Evolutionary conservation across 2,888 invertebrate species (phyloP).

Genomic region (Brenthis hecate): DNA sequence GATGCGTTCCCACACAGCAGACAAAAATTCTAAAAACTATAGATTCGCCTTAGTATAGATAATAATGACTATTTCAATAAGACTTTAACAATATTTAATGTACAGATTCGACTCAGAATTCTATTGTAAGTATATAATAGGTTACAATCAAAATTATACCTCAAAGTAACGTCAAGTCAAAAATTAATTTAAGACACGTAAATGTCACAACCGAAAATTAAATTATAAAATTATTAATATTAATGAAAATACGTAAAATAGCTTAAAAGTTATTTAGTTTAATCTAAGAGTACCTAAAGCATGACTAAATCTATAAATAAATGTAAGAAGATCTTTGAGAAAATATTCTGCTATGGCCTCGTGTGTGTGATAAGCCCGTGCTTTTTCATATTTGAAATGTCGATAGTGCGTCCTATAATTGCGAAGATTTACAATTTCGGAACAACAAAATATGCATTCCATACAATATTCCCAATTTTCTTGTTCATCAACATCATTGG

Average conservation of each 20-base stretch:
- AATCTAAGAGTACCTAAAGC: neutral
- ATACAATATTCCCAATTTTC: conserved; percentile 51
- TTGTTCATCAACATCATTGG: conserved; percentile 61
- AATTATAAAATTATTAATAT: neutral
- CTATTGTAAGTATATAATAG: too few relatives aligned
- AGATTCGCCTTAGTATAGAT: too few relatives aligned
- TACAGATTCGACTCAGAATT: too few relatives aligned
- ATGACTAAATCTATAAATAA: conserved; percentile 26
- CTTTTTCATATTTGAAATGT: conserved; percentile 57
- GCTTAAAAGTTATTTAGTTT: neutral
- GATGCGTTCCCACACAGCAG: too few relatives aligned
- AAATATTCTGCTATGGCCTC: conserved; percentile 47
- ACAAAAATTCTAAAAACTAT: too few relatives aligned
- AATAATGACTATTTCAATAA: too few relatives aligned
- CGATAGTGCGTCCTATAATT: conserved; percentile 53
- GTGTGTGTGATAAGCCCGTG: conserved; percentile 54
- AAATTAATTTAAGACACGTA: neutral
- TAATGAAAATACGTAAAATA: neutral
- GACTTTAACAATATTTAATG: too few relatives aligned
- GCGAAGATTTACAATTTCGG: conserved; percentile 48
- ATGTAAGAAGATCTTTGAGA: conserved; percentile 37
- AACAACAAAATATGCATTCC: conserved; percentile 46
- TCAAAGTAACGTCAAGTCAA: neutral
- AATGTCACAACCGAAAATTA: neutral
- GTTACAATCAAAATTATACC: too few relatives aligned